A percentile compares a stretch with the other conserved stretches of the same genome.
Evolutionary conservation across 2,888 invertebrate genomes (phyloP).

Genomic region (Drosophila incognita): DNA sequence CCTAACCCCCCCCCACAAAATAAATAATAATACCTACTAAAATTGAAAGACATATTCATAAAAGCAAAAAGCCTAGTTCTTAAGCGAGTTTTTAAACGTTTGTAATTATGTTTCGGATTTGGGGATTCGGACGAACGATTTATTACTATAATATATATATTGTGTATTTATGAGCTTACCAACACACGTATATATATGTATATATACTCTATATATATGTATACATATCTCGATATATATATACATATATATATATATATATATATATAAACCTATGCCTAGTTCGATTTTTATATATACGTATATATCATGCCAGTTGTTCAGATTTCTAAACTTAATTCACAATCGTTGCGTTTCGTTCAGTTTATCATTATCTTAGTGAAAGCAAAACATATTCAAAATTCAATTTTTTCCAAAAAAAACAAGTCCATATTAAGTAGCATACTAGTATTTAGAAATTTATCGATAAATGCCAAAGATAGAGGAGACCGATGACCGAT

Average conservation of each 20-base stretch:
- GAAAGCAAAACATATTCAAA: slow-evolving; percentile 37
- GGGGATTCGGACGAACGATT: slow-evolving; percentile 24
- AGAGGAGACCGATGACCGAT: not conserved
- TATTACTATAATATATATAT: slow-evolving; percentile 47
- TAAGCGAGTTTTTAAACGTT: slow-evolving; percentile 60
- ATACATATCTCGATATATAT: slow-evolving; percentile 64
- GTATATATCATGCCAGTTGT: slow-evolving; percentile 33
- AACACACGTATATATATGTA: slow-evolving; percentile 45
- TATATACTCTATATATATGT: slow-evolving; percentile 45
- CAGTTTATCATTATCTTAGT: not conserved
- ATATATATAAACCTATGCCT: slow-evolving; percentile 47
- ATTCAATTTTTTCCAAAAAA: slow-evolving; percentile 42
- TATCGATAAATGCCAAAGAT: slow-evolving; percentile 67
- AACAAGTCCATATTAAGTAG: slow-evolving; percentile 71
- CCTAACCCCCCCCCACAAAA: slow-evolving; percentile 3
- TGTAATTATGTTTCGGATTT: slow-evolving; percentile 47
- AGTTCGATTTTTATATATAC: slow-evolving; percentile 32
- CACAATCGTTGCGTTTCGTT: not conserved
- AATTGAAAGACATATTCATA: slow-evolving; percentile 75
- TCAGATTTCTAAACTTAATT: not conserved
- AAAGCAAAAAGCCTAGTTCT: slow-evolving; percentile 35
- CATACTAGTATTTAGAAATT: slow-evolving; percentile 63
- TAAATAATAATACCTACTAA: slow-evolving; percentile 18
- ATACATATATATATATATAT: slow-evolving; percentile 53
- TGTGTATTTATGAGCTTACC: slow-evolving; percentile 79